phyloP scores from a whole-genome alignment of 1,140 invertebrate species.

The Fopius arisanus region DNA sequence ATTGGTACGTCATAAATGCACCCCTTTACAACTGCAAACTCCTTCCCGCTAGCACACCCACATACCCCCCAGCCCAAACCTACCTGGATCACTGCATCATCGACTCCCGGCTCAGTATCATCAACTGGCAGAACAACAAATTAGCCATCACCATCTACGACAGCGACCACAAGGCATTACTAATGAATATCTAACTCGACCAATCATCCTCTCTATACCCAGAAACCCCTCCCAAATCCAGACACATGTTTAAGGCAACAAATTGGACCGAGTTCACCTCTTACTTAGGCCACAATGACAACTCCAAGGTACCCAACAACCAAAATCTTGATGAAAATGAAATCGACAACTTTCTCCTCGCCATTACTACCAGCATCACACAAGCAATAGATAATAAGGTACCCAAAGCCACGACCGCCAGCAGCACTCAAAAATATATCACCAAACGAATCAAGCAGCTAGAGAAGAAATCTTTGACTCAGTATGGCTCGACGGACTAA shows the following conservation, averaged over 20 bases:
- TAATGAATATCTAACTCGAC: background rate
- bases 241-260: slow-evolving; percentile 26
- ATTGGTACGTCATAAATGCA: background rate
- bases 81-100: background rate
- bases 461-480: slow-evolving; percentile 23
- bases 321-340: slow-evolving; percentile 30
- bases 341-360: slow-evolving; percentile 26
- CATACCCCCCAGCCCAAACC: too few relatives aligned
- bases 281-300: background rate
- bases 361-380: background rate
- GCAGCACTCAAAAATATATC: slow-evolving; percentile 13
- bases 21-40: background rate
- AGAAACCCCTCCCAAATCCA: background rate
- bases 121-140: background rate
- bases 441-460: slow-evolving; percentile 27
- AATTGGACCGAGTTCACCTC: slow-evolving; percentile 34
- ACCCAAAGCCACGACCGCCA: slow-evolving; percentile 5
- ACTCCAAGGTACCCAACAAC: slow-evolving; percentile 5
- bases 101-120: too few relatives aligned
- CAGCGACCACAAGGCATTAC: slow-evolving; percentile 13
- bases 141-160: background rate
- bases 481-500: slow-evolving; percentile 31
- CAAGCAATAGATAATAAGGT: slow-evolving; percentile 19
- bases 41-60: too few relatives aligned
- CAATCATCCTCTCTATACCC: background rate